These are phyloP conservation scores for Varanus komodoensis DNA, from an alignment of 2,113 vertebrate genomes.

Conservation along the genomic window DNA sequence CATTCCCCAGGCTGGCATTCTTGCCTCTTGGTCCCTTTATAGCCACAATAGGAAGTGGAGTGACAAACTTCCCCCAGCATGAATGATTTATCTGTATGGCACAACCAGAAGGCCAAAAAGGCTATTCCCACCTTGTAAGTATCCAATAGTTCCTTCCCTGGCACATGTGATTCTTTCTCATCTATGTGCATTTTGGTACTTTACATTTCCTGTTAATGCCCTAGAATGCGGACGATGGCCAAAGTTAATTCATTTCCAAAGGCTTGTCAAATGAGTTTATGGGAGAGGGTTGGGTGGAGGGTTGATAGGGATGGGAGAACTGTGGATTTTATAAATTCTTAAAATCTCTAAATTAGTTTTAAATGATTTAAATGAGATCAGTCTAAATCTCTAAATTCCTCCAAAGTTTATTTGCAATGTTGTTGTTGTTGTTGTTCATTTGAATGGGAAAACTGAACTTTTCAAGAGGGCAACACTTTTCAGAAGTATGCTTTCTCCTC, in stretches of 20 bases:
- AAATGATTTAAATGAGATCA: too few relatives aligned
- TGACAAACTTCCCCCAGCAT: constrained; percentile 29
- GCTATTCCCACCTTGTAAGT: constrained; percentile 47
- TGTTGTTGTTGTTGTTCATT: too few relatives aligned
- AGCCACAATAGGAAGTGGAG: constrained; percentile 9
- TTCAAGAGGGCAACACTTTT: not conserved
- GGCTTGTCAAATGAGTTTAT: not conserved
- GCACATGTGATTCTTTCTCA: constrained; percentile 15
- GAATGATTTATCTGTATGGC: not conserved
- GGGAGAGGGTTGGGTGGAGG: too few relatives aligned
- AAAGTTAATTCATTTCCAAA: not conserved
- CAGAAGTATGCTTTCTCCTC: too few relatives aligned
- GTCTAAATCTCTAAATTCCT: too few relatives aligned
- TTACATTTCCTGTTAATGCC: constrained; percentile 45
- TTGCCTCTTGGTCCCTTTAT: constrained; percentile 36
- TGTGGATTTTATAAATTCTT: too few relatives aligned
- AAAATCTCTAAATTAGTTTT: too few relatives aligned
- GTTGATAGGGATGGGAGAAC: too few relatives aligned
- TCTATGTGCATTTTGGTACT: constrained; percentile 29
- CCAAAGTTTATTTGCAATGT: too few relatives aligned
- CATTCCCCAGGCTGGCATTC: constrained; percentile 18
- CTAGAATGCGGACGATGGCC: not conserved
- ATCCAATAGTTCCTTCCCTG: constrained; percentile 31
- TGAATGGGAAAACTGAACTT: too few relatives aligned
- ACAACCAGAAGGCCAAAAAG: constrained; percentile 20